Evolutionary conservation across 2,113 vertebrate genomes (phyloP).

Genomic region (Alouatta palliata): DNA sequence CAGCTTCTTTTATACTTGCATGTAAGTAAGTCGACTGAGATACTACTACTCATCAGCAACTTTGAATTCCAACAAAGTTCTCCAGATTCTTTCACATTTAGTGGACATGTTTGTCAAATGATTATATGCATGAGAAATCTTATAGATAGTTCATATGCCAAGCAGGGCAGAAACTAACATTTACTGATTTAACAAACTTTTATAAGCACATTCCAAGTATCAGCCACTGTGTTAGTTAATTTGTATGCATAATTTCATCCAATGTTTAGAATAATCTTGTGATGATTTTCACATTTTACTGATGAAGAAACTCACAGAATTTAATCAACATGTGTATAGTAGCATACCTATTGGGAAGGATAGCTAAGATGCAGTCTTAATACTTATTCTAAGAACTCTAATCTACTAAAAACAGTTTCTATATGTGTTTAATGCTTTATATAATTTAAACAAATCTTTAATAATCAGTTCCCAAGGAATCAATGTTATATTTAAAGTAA

Average conservation of each 20-base stretch:
- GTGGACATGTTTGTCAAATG: slow-evolving; percentile 37
- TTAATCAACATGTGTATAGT: not conserved
- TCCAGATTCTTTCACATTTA: slow-evolving; percentile 44
- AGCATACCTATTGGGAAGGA: not conserved
- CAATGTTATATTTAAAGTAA: not conserved
- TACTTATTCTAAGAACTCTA: not conserved
- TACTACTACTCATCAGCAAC: slow-evolving; percentile 5
- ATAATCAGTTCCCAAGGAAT: not conserved
- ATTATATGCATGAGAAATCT: slow-evolving; percentile 12
- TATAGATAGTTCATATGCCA: not conserved
- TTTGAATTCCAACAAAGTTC: slow-evolving; percentile 28
- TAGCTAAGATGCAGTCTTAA: not conserved
- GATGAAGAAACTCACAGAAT: not conserved
- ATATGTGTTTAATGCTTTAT: not conserved
- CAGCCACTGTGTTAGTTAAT: not conserved
- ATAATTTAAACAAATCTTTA: not conserved
- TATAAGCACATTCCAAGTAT: not conserved
- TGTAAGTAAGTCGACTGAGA: not conserved
- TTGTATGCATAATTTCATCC: not conserved
- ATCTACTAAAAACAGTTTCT: not conserved
- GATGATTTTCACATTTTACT: not conserved
- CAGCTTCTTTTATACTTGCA: slow-evolving; percentile 13
- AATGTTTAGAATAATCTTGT: not conserved
- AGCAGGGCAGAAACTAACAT: not conserved
- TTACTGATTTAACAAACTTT: not conserved